These are phyloP conservation scores for Todiramphus chloris DNA, from an alignment of 2,113 vertebrate genomes.

Conservation along the genomic window DNA sequence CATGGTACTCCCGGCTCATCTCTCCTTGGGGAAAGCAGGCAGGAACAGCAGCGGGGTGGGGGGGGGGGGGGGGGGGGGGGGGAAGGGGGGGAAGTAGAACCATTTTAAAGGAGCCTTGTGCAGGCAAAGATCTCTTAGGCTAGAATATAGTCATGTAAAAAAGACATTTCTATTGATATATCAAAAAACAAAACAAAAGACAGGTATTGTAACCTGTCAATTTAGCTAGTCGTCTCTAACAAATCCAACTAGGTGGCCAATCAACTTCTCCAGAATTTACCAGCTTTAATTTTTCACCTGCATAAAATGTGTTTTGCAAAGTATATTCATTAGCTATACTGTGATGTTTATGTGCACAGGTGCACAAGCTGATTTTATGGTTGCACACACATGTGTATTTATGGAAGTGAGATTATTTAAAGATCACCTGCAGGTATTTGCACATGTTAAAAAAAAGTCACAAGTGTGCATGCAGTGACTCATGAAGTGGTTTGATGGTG, in stretches of 20 bases:
- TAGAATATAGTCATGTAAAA: not conserved
- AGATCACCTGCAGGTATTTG: not conserved
- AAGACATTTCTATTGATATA: no score
- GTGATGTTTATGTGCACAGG: not conserved
- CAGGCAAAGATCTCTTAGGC: not conserved
- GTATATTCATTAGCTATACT: not conserved
- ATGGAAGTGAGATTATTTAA: not conserved
- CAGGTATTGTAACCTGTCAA: not conserved
- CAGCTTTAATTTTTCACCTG: not conserved
- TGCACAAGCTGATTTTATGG: not conserved
- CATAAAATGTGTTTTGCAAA: not conserved
- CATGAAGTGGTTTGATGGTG: no score
- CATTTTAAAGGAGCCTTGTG: fast-evolving
- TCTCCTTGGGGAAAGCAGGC: fast-evolving
- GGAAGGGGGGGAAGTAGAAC: not conserved
- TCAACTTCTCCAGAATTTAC: not conserved
- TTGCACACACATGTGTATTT: not conserved
- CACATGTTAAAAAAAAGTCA: not conserved
- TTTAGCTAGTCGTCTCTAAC: not conserved
- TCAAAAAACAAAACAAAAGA: not conserved
- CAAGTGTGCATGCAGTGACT: not conserved
- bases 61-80: no score
- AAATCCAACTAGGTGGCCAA: not conserved
- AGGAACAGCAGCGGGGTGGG: fast-evolving
- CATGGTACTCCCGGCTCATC: fast-evolving